Evolutionary conservation across 2,113 vertebrate species (phyloP), one percentile per base, ranked within the genome.

Genomic region (Scopus umbretta): DNA sequence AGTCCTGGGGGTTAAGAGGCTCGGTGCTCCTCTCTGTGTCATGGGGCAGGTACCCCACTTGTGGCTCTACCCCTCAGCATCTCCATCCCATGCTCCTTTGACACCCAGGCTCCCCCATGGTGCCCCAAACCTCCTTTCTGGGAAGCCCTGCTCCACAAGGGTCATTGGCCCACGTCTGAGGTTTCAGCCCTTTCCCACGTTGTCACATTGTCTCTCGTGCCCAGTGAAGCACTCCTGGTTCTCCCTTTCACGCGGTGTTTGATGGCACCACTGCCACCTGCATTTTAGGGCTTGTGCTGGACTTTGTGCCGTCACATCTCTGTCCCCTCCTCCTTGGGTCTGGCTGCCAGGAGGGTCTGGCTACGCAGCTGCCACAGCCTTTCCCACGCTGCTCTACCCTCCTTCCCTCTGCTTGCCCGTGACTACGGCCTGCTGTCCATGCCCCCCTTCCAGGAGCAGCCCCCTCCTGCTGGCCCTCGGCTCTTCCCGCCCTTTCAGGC

Each of bases 151-250:
- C 34, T 68, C 34, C 16, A 5, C 62, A 72, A 65, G 30, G 34
- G 14, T 72, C 10, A 19, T 74, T 76, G 80, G 36, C 7, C 17
- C 32, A 12, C 1, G 2, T 45, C 13, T 0, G 0, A 78, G 32
- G 40, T 55, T 88, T 91, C 62, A 66, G 17, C 11, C 50, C n/a
- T 36, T 47, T 88, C 56, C 40, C 49, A 58, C 42, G 4, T 13
- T 32, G 52, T 74, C 23, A 58, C 42, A 4, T 13, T 32, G 47
- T 74, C 23, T 82, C 38, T n/a, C 8, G 1, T 66, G 59, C 42
- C 61, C 4, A 8, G 17, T 30, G 53, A 65, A 45, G 29, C 27
- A 8, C 23, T 79, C 42, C 21, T 20, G 19, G 20, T 53, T 23
- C 63, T 82, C 38, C 45, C 38, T 66, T 63, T 70, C 53, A 36